Base-by-base conservation (phyloP, 64 coral and sea anemone species). In the Stylophora pistillata region DNA sequence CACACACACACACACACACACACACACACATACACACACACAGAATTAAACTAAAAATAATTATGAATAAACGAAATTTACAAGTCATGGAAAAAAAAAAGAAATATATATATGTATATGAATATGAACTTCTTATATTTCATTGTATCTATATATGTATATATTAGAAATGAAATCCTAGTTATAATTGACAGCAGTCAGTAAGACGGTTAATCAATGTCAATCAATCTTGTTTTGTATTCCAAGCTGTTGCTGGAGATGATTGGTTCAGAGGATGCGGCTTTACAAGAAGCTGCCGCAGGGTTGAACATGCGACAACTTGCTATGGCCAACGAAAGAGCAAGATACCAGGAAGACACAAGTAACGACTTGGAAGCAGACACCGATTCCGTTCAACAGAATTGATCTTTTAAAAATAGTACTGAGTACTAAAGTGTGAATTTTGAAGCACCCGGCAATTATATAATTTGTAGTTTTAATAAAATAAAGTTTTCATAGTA, bases 191-290 rank as follows among this genome's bases (percentile, higher is more conserved):
- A 21, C 37, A 47, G 37, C 31, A 41, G 13, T 23, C 33, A 53
- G 16, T 75, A 15, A 75, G 30, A 16, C 17, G 30, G 34, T 76
- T 11, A 1, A 18, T 47, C 37, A 47, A 7, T 47, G 0, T 47
- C 37, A 47, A 47, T 47, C 37, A 47, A 47, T 47, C 2, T 21
- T 55, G 3, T 73, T 71, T 62, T 87, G 1, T 4, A 18, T 33
- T 79, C 78, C 25, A 61, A 98, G 96, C 33, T 93, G 53, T 82
- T 98, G 15, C 56, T 98, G 9, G 73, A 87, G 57, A 98, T 98
- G 96, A 83, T 98, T 56, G 93, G 96, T 0, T 98, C 96, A 70
- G 86, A 95, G 0, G 96, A 98, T 59, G 79, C 91, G 13, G 89
- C 55, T 10, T 64, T 98, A 30, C 96, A 98, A 57, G 96, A 89